Conservation (phyloP, 2,113 vertebrate species). For the Pedetes capensis region DNA sequence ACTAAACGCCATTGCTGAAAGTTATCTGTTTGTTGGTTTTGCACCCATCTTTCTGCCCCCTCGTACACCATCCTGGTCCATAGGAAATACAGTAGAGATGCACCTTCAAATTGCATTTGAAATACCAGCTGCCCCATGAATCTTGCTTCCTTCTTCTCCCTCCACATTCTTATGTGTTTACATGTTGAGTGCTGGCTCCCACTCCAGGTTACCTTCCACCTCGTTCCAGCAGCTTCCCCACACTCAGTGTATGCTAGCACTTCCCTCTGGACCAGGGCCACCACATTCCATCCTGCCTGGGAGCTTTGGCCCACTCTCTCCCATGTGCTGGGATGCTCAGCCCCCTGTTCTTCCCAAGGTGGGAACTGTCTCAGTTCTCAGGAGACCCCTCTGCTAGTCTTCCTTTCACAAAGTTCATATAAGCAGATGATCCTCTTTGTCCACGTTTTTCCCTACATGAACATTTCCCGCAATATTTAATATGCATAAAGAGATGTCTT, state of each 20-base stretch:
- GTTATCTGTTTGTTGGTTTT: background rate
- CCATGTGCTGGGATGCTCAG: background rate
- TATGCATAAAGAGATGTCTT: background rate
- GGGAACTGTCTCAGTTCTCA: background rate
- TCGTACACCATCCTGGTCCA: background rate
- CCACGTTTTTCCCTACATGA: background rate
- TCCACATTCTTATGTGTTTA: background rate
- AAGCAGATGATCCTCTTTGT: background rate
- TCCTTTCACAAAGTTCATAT: background rate
- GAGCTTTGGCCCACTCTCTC: rapidly evolving
- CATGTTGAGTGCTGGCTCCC: background rate
- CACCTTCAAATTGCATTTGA: background rate
- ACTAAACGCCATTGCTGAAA: background rate
- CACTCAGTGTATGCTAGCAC: rapidly evolving
- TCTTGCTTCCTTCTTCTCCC: background rate
- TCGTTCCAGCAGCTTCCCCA: background rate
- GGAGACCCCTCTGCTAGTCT: too few species aligned
- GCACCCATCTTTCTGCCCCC: background rate
- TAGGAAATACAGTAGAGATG: too few species aligned
- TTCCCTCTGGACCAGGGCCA: background rate
- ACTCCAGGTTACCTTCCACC: background rate
- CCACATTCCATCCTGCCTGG: background rate
- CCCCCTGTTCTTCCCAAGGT: background rate
- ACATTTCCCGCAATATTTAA: background rate
- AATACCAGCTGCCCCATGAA: background rate